Conservation (phyloP, 2,888 invertebrate genomes). For the Acleris sparsana region DNA sequence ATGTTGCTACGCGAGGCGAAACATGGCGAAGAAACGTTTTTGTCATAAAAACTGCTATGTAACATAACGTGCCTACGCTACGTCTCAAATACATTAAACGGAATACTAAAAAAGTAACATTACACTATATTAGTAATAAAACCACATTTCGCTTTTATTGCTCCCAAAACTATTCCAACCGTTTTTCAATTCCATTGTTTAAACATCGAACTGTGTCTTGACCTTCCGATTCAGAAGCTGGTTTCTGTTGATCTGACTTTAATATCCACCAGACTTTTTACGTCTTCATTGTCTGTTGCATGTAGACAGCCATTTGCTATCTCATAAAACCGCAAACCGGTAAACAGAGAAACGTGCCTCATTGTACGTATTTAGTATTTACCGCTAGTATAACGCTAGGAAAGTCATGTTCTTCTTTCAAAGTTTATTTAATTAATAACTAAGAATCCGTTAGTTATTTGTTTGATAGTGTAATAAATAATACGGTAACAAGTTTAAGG, state of each 20-base stretch:
- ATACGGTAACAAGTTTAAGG: too few relatives aligned
- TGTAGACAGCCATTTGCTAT: constrained; percentile 43
- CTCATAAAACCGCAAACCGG: constrained; percentile 41
- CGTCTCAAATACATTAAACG: neutral
- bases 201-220: constrained; percentile 13
- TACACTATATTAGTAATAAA: neutral
- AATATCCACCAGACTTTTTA: constrained; percentile 43
- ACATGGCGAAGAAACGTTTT: neutral
- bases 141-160: constrained; percentile 10
- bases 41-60: neutral
- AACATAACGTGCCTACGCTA: neutral
- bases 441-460: too few relatives aligned
- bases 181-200: constrained; percentile 3
- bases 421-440: too few relatives aligned
- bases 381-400: too few relatives aligned
- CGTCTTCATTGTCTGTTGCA: constrained; percentile 50
- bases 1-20: neutral
- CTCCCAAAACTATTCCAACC: constrained; percentile 3
- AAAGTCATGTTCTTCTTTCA: too few relatives aligned
- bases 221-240: constrained; percentile 23
- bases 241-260: constrained; percentile 42
- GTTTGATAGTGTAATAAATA: too few relatives aligned
- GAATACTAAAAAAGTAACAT: neutral
- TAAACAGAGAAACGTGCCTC: constrained; percentile 29
- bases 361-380: too few relatives aligned